Base-by-base conservation (phyloP, 2,797 vertebrate genomes). In the Enteromius mattozi region DNA sequence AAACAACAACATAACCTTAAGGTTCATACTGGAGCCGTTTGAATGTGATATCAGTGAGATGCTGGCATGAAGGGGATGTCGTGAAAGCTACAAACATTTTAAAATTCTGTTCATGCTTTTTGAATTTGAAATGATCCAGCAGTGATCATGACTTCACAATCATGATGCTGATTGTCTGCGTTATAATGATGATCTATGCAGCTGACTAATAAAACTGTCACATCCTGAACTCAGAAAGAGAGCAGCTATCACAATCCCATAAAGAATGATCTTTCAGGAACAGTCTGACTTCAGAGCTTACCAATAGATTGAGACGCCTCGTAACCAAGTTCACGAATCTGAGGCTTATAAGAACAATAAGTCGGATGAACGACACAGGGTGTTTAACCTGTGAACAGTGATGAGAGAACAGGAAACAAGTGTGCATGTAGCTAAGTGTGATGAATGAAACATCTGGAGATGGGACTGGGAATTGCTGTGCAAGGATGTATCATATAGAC, bases 401-500 rank as follows among this genome's bases (percentile, higher is more conserved):
- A 68, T 49, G 56, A 63, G 70, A 75, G 80, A 75, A 65, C n/a
- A 82, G 61, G 42, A 65, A 63, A 63, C 4, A 30, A 5, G 33
- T 49, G 42, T 66, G 71, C 81, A 54, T 66, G 81, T 76, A 83
- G 40, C 81, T 68, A 66, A 47, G 30, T 74, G 42, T 76, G n/a
- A 76, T 76, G 59, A 82, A 21, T 54, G 45, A 51, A 76, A 68
- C 33, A 61, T 83, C 30, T 19, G 9, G 30, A 66, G 6, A 66
- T 65, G n/a, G 33, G 30, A 74, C 6, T 68, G 54, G 70, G 56
- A 65, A 65, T 51, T 49, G 59, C 27, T 75, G 65, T 51, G 42
- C 21, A 65, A 66, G 70, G 27, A 27, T 75, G 14, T 65, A 33
- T 63, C 42, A 27, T 47, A 76, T 37, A 82, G 45, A 54, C 21